Conservation (phyloP, 2,113 vertebrate genomes). For the Leucosticte australis region DNA sequence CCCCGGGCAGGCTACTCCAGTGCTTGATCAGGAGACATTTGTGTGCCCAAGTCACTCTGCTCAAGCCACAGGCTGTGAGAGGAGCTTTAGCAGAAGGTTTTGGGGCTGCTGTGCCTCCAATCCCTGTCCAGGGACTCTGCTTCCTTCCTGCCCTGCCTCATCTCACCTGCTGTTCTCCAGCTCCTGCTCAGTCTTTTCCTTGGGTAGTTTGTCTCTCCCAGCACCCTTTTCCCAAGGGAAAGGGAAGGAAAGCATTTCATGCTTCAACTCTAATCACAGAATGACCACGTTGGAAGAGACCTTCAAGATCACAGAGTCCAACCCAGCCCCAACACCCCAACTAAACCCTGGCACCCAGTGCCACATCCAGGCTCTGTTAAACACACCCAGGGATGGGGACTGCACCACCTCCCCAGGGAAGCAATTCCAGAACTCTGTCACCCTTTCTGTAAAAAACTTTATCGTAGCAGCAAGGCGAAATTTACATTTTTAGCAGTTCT, state of each 20-base stretch:
- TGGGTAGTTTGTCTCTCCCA: background rate
- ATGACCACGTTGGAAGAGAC: background rate
- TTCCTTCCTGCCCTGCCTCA: background rate
- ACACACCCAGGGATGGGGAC: background rate
- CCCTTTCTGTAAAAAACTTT: background rate
- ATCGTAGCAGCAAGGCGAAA: background rate
- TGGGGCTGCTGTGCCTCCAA: rapidly evolving
- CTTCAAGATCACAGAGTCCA: background rate
- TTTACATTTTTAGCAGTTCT: background rate
- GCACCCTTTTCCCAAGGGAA: background rate
- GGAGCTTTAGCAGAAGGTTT: background rate
- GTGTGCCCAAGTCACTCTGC: rapidly evolving
- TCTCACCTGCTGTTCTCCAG: background rate
- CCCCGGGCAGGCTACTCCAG: background rate
- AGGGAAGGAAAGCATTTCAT: background rate
- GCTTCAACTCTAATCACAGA: background rate
- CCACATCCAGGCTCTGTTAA: background rate
- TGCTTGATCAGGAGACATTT: background rate
- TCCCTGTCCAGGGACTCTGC: background rate
- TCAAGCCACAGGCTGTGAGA: background rate
- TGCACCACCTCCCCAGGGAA: background rate
- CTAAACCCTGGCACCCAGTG: background rate
- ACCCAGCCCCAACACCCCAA: background rate
- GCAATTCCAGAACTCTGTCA: background rate
- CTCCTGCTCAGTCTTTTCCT: background rate